Percentiles rank a stretch among this genome's conserved stretches.
Conservation (phyloP, 2,797 vertebrate genomes). For the Helostoma temminkii region DNA sequence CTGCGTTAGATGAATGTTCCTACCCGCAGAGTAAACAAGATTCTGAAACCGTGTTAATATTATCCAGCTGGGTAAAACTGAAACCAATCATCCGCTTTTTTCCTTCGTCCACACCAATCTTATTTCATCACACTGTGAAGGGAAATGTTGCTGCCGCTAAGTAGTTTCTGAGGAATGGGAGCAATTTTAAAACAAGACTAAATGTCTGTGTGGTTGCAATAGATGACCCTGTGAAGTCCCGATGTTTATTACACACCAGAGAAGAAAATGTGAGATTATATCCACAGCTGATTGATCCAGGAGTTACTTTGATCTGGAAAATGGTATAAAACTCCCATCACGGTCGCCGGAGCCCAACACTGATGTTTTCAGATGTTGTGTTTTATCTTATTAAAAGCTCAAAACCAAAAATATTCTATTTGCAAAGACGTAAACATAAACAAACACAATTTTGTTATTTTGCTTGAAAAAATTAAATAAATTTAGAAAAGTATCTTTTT, state of each 20-base stretch:
- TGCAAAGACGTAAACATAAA: no score
- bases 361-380: no score
- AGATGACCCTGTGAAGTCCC: neutral
- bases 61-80: constrained; percentile 50
- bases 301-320: neutral
- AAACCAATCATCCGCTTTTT: constrained; percentile 42
- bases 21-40: constrained; percentile 54
- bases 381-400: no score
- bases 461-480: no score
- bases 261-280: neutral
- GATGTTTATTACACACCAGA: neutral
- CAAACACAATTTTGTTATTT: no score
- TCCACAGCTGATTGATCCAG: neutral
- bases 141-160: constrained; percentile 24
- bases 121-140: constrained; percentile 14
- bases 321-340: neutral
- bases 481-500: no score
- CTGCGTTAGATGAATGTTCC: constrained; percentile 56
- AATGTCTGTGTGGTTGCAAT: neutral
- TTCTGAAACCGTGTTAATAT: constrained; percentile 52
- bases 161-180: constrained; percentile 9
- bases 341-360: no score
- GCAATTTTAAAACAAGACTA: constrained; percentile 5
- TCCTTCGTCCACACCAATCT: neutral
- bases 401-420: no score